Evolutionary conservation across 1,140 invertebrate species (phyloP), one percentile per base, ranked within the genome.

Genomic region (Odontomachus brunneus): DNA sequence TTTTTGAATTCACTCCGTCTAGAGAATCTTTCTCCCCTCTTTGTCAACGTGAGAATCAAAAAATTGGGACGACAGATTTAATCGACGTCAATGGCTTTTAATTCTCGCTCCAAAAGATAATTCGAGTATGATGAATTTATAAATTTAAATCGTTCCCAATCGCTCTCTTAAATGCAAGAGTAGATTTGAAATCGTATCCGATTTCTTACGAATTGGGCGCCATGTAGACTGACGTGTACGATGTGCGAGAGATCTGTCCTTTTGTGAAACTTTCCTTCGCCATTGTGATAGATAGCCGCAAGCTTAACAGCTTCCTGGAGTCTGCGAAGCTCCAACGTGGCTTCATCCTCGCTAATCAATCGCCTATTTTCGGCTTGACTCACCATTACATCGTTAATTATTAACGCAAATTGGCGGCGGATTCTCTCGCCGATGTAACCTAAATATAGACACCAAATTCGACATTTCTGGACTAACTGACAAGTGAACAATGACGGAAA

Each of bases 141-240:
- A 1, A 7, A 44, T 44, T 44, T 44, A 44, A 4, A 7, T 44
- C 38, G 38, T 11, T 5, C 29, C 29, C 29, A 5, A 44, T 33
- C 29, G 29, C 2, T 5, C 9, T 44, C 9, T 44, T 44, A 44
- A 33, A 5, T 11, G 38, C 38, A 7, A 44, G n/a, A 44, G 9
- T 44, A 44, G 3, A 4, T 11, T 44, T 11, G 9, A 7, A 44
- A 53, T 53, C 29, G 53, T 65, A 19, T 38, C 33, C n/a, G 38
- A 53, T 80, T 49, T 57, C 91, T 90, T 92, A 93, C 92, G 17
- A 91, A 86, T 84, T 93, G 91, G 33, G 69, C 33, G 5, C 87
- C 12, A 75, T 91, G 87, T 24, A 93, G 82, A 73, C 85, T 74
- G 48, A 88, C 92, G 57, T 93, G 91, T 9, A 92, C 91, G 19